Conservation (phyloP, 2,797 vertebrate species). For the Sebastes elongatus region DNA sequence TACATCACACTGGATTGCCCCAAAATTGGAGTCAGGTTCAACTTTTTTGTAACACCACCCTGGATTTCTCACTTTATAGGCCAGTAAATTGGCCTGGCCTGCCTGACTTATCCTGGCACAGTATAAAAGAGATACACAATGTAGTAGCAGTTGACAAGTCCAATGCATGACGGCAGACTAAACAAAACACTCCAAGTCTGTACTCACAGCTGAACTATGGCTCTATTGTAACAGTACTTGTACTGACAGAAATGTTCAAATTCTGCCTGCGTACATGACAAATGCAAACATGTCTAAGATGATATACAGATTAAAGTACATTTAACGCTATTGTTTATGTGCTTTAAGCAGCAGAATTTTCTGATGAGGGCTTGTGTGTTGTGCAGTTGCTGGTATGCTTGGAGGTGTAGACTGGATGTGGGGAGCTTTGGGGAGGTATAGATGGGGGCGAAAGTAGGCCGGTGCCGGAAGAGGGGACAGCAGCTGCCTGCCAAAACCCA, state of each 20-base stretch:
- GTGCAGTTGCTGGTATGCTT: background rate
- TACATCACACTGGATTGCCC: background rate
- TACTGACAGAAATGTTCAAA: background rate
- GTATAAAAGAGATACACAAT: background rate
- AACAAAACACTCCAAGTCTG: background rate
- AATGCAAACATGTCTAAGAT: constrained; percentile 1
- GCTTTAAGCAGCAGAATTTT: background rate
- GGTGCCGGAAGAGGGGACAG: no score
- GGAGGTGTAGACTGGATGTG: background rate
- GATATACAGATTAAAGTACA: constrained; percentile 1
- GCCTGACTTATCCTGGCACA: background rate
- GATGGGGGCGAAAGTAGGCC: background rate
- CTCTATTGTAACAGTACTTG: background rate
- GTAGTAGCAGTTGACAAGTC: background rate
- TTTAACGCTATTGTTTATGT: background rate
- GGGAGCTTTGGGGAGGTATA: background rate
- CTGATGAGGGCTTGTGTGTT: background rate
- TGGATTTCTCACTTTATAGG: background rate
- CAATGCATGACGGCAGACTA: background rate
- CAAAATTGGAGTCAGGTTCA: background rate
- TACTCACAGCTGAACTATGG: background rate
- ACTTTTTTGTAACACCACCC: background rate
- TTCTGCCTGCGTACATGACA: background rate
- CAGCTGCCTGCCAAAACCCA: no score
- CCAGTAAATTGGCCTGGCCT: background rate